A percentile compares a stretch with the other conserved stretches of the same genome.
phyloP scores from a whole-genome alignment of 2,113 vertebrate genomes.

The Laticauda laticaudata region DNA sequence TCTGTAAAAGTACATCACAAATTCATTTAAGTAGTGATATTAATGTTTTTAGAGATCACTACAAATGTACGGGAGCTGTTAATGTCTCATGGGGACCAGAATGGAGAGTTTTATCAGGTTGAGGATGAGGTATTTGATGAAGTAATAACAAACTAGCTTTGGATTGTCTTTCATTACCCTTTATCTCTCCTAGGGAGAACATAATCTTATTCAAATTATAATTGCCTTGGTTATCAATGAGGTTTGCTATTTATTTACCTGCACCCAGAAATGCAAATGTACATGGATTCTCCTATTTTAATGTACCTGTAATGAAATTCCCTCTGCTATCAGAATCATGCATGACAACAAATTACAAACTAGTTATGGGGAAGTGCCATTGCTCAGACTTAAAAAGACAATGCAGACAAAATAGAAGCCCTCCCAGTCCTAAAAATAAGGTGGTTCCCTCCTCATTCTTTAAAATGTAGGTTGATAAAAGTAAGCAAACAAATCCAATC shows the following conservation, averaged over 20 bases:
- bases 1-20: constrained; percentile 67
- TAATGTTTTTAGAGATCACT: constrained; percentile 77
- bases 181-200: constrained; percentile 77
- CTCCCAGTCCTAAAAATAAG: background rate
- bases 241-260: constrained; percentile 80
- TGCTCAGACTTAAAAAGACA: constrained; percentile 63
- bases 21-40: constrained; percentile 73
- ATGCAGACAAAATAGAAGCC: constrained; percentile 56
- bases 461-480: constrained; percentile 59
- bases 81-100: constrained; percentile 67
- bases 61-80: constrained; percentile 65
- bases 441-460: constrained; percentile 46
- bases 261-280: constrained; percentile 69
- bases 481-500: constrained; percentile 61
- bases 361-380: constrained; percentile 65
- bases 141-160: constrained; percentile 78
- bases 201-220: constrained; percentile 83
- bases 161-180: constrained; percentile 80
- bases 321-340: constrained; percentile 67
- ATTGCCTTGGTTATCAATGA: constrained; percentile 76
- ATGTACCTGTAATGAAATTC: constrained; percentile 73
- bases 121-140: constrained; percentile 75
- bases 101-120: constrained; percentile 73
- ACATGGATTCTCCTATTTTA: constrained; percentile 62
- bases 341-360: constrained; percentile 75